Evolutionary conservation across 2,113 vertebrate species (phyloP).

Genomic region (Albula goreensis): DNA sequence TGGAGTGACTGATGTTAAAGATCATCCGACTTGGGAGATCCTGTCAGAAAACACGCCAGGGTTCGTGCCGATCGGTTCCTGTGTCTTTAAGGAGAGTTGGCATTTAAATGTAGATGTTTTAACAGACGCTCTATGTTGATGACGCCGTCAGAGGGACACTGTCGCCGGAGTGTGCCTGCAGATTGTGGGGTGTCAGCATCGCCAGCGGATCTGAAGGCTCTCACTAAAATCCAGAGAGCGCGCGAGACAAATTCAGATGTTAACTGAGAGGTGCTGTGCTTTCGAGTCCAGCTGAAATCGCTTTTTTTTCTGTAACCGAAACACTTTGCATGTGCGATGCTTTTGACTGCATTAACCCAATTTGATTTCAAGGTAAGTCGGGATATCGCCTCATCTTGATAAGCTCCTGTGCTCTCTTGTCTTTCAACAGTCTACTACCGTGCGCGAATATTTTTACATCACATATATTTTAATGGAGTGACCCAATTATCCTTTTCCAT

Average conservation of each 20-base stretch:
- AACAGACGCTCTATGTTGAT: conserved; percentile 19
- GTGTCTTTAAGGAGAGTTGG: conserved; percentile 45
- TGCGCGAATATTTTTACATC: background rate
- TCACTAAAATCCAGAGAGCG: background rate
- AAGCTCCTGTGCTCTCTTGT: background rate
- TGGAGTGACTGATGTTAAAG: background rate
- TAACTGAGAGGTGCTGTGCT: background rate
- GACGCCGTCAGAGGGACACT: conserved; percentile 26
- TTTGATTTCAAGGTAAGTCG: conserved; percentile 47
- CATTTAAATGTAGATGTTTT: conserved; percentile 39
- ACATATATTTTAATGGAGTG: background rate
- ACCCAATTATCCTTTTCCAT: background rate
- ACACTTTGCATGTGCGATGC: conserved; percentile 47
- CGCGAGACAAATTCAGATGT: conserved; percentile 1
- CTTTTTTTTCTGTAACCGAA: conserved; percentile 14
- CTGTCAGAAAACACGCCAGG: background rate
- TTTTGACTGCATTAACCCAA: conserved; percentile 51
- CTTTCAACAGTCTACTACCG: background rate
- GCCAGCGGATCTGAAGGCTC: background rate
- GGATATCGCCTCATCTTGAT: background rate
- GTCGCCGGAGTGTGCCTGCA: conserved; percentile 28
- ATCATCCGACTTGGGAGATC: background rate
- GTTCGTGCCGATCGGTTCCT: conserved; percentile 10
- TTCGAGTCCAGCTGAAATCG: background rate
- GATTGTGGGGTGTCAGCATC: conserved; percentile 32